Percentiles rank a stretch among this genome's conserved stretches.
These are phyloP conservation scores for Danionella dracula DNA, from an alignment of 2,797 vertebrate genomes.

Conservation along the genomic window DNA sequence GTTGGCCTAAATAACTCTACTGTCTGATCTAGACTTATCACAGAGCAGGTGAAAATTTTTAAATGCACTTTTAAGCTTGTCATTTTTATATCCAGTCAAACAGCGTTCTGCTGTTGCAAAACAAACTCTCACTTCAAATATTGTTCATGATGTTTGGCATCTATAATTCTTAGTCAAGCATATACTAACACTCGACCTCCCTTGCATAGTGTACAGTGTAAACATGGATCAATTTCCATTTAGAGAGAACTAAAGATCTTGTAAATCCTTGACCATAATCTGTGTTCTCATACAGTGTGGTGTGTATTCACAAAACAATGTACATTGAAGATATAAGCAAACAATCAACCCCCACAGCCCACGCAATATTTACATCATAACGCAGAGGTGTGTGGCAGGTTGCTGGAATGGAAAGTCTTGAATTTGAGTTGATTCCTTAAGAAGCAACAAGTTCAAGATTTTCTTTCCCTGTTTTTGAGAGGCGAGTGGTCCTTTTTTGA, in stretches of 20 bases:
- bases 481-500: too few species aligned
- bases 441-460: too few species aligned
- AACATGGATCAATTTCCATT: background rate
- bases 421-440: too few species aligned
- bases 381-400: slow-evolving; percentile 1
- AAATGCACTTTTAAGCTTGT: too few species aligned
- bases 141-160: background rate
- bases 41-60: too few species aligned
- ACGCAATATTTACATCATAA: slow-evolving; percentile 26
- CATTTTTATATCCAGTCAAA: too few species aligned
- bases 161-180: slow-evolving; percentile 25
- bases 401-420: background rate
- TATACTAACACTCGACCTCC: slow-evolving; percentile 4
- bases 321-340: slow-evolving; percentile 7
- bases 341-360: slow-evolving; percentile 1
- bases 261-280: background rate
- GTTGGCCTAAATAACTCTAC: too few species aligned
- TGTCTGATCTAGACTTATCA: too few species aligned
- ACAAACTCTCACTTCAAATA: too few species aligned
- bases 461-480: too few species aligned
- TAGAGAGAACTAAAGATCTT: background rate
- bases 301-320: slow-evolving; percentile 4
- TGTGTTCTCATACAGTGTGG: background rate
- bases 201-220: background rate
- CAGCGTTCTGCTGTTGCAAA: too few species aligned